Evolutionary conservation across 2,888 invertebrate genomes (phyloP), one percentile per base, ranked within the genome.

Genomic region (Limulus polyphemus): DNA sequence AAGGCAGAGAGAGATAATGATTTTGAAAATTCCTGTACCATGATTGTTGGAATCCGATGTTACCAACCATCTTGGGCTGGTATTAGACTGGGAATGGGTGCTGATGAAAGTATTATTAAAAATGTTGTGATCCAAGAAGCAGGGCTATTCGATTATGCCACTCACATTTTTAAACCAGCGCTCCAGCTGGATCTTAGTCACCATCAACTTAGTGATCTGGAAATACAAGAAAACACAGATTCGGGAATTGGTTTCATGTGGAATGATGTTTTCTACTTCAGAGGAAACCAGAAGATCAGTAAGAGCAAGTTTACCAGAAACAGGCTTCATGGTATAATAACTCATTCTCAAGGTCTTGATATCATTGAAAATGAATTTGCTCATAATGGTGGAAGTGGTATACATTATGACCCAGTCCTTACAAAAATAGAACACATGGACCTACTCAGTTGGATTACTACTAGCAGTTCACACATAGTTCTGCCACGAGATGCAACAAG

Each of bases 61-160:
- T 89, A 90, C 69, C 88, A 88, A 71, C 88, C 89, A 0, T 89
- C 90, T 49, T 97, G 97, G 97, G 92, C 94, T 0, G 97, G 97
- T 0, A 79, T 97, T 0, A 81, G 95, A 69, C 86, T 95, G 70
- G 90, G 94, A 52, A 88, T 91, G 61, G 79, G 92, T 60, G 87
- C 95, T 0, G 89, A 90, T 74, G 81, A 90, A 70, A 86, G 89
- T 17, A 88, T 90, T 73, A 79, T 97, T 65, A 90, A 92, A 74
- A 90, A 86, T 71, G 82, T 93, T 10, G 88, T 87, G 2, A 84
- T 97, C 55, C 92, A 95, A 77, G 86, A 86, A 75, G 93, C 97
- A 9, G 99, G 99, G 0, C 81, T 98, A 0, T 81, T 95, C 59
- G 98, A 99, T 78, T 95, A 92, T 74, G 84, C 89, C 0, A 90